Evolutionary conservation across 2,797 vertebrate species (phyloP), one percentile per base, ranked within the genome.

Genomic region (Luscinia luscinia): DNA sequence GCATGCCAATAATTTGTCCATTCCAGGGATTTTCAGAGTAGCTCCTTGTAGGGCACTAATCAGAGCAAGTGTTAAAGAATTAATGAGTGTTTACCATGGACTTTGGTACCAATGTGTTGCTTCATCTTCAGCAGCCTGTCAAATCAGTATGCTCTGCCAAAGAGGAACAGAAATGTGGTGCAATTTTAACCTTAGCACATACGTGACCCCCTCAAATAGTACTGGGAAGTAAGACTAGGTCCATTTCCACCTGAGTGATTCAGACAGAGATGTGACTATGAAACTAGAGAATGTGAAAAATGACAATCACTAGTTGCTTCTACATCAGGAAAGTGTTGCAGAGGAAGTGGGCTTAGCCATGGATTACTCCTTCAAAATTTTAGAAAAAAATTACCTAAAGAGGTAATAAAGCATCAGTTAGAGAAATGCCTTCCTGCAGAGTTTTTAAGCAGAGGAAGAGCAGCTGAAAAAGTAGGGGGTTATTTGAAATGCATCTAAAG

Each of bases 91-190:
- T 97, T 97, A 98, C 98, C 97, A 96, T 55, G 95, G 93, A 72
- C 96, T 97, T 96, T 98, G 97, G 92, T 98, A 98, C 85, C 81
- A 93, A 40, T 97, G 97, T 87, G 96, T 95, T 78, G 92, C 64
- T 96, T 88, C 93, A 58, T 97, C 97, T 89, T 98, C 96, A 92
- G 97, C 83, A 28, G 85, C 83, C 66, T 93, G 73, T 51, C 91
- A 79, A 34, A 97, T 40, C 9, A 96, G 96, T 27, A 92, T 97
- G 87, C 91, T 96, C 98, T 99, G 95, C 81, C 67, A 96, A 85
- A 85, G 59, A 46, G 80, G 96, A 79, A 95, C 52, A 93, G 89
- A 24, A 84, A 72, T 19, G 28, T 52, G 38, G 51, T 62, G 32
- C 36, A 52, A 15, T 9, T 16, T 57, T 67, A 59, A 85, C 9